phyloP scores from a whole-genome alignment of 2,113 vertebrate species.

The Penelope pileata region DNA sequence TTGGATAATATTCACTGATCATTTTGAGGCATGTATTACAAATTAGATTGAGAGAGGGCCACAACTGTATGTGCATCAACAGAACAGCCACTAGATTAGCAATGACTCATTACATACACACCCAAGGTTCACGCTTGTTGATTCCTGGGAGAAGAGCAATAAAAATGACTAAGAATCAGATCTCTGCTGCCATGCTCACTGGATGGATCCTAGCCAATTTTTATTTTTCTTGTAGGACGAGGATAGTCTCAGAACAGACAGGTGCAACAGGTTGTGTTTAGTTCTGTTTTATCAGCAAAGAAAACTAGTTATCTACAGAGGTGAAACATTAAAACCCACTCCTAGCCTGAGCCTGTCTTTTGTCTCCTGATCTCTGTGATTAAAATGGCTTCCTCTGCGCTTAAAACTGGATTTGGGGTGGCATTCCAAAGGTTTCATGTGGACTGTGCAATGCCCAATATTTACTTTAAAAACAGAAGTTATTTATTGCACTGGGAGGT shows the following conservation, averaged over 20 bases:
- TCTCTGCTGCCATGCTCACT: neutral
- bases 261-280: neutral
- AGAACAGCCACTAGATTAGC: neutral
- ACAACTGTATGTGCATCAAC: neutral
- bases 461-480: neutral
- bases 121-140: fast-evolving
- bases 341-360: neutral
- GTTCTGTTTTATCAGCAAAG: neutral
- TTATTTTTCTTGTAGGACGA: neutral
- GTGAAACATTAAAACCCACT: neutral
- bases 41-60: neutral
- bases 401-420: neutral
- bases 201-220: neutral
- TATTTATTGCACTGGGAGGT: neutral
- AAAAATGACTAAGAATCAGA: neutral
- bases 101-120: neutral
- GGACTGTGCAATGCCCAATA: neutral
- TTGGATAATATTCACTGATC: neutral
- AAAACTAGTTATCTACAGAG: neutral
- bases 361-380: neutral
- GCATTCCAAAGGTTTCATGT: neutral
- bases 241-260: neutral
- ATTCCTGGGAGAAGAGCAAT: neutral
- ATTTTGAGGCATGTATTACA: neutral
- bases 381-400: neutral